Evolutionary conservation across 2,113 vertebrate genomes (phyloP).

Genomic region (Salvator merianae): DNA sequence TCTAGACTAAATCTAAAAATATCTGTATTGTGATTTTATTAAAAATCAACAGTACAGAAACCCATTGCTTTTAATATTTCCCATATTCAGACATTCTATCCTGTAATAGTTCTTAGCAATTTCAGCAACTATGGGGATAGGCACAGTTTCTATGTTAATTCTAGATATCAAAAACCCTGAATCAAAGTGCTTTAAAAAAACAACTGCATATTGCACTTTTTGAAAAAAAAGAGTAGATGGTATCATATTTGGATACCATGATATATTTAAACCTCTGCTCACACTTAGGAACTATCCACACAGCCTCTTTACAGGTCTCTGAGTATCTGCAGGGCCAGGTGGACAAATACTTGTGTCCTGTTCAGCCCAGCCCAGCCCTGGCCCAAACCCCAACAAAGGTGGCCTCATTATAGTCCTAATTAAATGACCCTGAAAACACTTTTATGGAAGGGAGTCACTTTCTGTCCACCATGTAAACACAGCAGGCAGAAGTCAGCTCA

Average conservation of each 20-base stretch:
- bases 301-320: too few relatives aligned
- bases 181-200: neutral
- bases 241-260: neutral
- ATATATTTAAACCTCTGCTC: neutral
- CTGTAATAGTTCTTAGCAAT: slow-evolving; percentile 53
- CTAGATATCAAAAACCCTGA: neutral
- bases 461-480: too few relatives aligned
- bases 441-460: too few relatives aligned
- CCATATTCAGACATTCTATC: slow-evolving; percentile 13
- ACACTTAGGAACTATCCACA: neutral
- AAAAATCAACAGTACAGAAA: slow-evolving; percentile 40
- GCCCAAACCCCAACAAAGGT: too few relatives aligned
- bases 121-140: slow-evolving; percentile 4
- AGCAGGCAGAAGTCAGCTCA: too few relatives aligned
- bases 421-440: too few relatives aligned
- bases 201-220: too few relatives aligned
- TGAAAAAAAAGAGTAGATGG: neutral
- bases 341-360: too few relatives aligned
- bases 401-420: too few relatives aligned
- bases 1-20: slow-evolving; percentile 65
- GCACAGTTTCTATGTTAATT: neutral
- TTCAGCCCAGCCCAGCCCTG: too few relatives aligned
- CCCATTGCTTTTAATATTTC: slow-evolving; percentile 43
- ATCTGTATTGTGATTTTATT: slow-evolving; percentile 51
- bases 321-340: too few relatives aligned